These are phyloP conservation scores for Phataginus tetradactyla DNA, from an alignment of 2,797 vertebrate genomes.

Conservation along the genomic window DNA sequence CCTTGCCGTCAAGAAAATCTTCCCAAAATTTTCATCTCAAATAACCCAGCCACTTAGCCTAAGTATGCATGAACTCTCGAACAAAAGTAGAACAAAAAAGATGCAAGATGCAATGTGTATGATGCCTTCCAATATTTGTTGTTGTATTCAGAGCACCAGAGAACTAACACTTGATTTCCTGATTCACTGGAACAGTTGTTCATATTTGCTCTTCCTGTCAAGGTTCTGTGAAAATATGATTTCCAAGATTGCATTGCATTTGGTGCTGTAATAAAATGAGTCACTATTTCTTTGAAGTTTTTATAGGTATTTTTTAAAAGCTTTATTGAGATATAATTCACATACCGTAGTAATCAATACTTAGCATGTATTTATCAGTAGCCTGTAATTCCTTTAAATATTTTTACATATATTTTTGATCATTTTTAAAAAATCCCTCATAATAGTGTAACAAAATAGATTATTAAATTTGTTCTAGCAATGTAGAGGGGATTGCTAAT, in stretches of 20 bases:
- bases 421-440: not conserved
- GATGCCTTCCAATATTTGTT: not conserved
- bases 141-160: not conserved
- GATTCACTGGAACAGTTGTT: not conserved
- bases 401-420: not conserved
- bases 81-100: not conserved
- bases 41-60: not conserved
- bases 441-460: not conserved
- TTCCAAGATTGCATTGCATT: not conserved
- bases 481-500: not conserved
- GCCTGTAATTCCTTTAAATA: not conserved
- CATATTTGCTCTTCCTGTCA: not conserved
- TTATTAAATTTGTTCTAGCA: not conserved
- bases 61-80: not conserved
- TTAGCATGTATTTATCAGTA: not conserved
- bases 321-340: not conserved
- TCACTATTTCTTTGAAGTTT: not conserved
- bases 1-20: slow-evolving; percentile 11
- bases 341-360: not conserved
- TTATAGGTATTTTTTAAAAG: not conserved
- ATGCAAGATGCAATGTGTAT: not conserved
- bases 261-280: not conserved
- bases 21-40: not conserved
- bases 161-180: not conserved
- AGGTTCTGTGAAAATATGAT: not conserved